Evolutionary conservation across 2,113 vertebrate genomes (phyloP).

Genomic region (Leptobrachium ailaonicum): DNA sequence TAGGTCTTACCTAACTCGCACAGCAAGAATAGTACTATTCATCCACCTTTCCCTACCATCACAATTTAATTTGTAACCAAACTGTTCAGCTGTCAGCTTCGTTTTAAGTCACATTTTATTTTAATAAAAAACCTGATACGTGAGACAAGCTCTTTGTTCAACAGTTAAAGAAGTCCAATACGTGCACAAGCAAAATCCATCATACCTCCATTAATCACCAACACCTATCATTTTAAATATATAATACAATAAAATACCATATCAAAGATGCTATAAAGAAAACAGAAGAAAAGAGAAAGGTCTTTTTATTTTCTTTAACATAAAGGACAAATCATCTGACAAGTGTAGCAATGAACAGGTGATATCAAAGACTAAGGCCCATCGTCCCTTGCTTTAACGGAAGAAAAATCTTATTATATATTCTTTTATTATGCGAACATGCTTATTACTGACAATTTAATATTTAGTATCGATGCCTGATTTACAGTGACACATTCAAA

Average conservation of each 20-base stretch:
- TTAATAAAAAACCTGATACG: conserved; percentile 55
- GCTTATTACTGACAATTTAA: too few relatives aligned
- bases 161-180: background rate
- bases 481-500: too few relatives aligned
- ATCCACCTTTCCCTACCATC: conserved; percentile 44
- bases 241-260: background rate
- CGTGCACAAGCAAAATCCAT: conserved; percentile 38
- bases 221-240: conserved; percentile 45
- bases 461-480: too few relatives aligned
- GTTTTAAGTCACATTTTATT: conserved; percentile 52
- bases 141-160: conserved; percentile 50
- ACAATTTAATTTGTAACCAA: conserved; percentile 56
- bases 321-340: too few relatives aligned
- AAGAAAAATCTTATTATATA: too few relatives aligned
- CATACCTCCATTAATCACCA: conserved; percentile 44
- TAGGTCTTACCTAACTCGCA: conserved; percentile 51
- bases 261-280: conserved; percentile 5
- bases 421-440: too few relatives aligned
- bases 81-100: conserved; percentile 60
- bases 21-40: conserved; percentile 51
- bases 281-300: conserved; percentile 34
- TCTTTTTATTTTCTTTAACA: conserved; percentile 32
- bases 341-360: too few relatives aligned
- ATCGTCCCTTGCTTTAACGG: too few relatives aligned
- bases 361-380: too few relatives aligned